A percentile compares a stretch with the other conserved stretches of the same genome.
These are phyloP conservation scores for Scaptodrosophila lebanonensis DNA, from an alignment of 1,140 invertebrate genomes.

Conservation along the genomic window DNA sequence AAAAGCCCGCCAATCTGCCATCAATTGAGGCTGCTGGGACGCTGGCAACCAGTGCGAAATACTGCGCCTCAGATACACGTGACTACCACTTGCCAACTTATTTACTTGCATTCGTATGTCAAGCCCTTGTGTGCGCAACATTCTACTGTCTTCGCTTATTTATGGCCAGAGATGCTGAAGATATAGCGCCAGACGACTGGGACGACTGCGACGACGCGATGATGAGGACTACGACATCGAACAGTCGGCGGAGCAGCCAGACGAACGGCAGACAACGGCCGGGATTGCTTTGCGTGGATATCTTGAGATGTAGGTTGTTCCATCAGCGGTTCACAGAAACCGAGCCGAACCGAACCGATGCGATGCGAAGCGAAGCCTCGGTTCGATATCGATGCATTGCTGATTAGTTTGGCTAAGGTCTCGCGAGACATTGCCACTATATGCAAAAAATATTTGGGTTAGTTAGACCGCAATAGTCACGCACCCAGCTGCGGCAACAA, in stretches of 20 bases:
- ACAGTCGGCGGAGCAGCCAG: neutral
- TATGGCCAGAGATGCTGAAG: slow-evolving; percentile 69
- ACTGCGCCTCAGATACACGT: slow-evolving; percentile 37
- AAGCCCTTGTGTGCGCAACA: slow-evolving; percentile 48
- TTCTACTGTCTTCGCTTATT: slow-evolving; percentile 72
- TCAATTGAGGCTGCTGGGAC: slow-evolving; percentile 7
- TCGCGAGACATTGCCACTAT: neutral
- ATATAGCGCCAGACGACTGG: slow-evolving; percentile 69
- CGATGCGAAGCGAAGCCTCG: slow-evolving; percentile 11
- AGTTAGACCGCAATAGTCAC: slow-evolving; percentile 30
- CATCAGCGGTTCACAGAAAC: slow-evolving; percentile 58
- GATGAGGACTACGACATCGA: no score
- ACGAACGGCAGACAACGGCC: neutral
- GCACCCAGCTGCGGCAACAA: slow-evolving; percentile 20
- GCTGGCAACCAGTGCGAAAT: slow-evolving; percentile 41
- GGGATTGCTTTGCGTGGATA: slow-evolving; percentile 35
- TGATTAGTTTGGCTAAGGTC: slow-evolving; percentile 39
- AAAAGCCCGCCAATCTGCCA: slow-evolving; percentile 23
- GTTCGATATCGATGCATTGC: slow-evolving; percentile 57
- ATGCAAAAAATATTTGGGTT: slow-evolving; percentile 29
- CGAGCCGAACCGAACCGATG: slow-evolving; percentile 10
- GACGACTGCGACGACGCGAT: slow-evolving; percentile 33
- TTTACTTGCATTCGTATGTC: slow-evolving; percentile 50
- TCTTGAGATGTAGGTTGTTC: slow-evolving; percentile 42
- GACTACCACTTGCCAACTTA: slow-evolving; percentile 22